Conservation (phyloP, 2,113 vertebrate species). For the Microtus oregoni region DNA sequence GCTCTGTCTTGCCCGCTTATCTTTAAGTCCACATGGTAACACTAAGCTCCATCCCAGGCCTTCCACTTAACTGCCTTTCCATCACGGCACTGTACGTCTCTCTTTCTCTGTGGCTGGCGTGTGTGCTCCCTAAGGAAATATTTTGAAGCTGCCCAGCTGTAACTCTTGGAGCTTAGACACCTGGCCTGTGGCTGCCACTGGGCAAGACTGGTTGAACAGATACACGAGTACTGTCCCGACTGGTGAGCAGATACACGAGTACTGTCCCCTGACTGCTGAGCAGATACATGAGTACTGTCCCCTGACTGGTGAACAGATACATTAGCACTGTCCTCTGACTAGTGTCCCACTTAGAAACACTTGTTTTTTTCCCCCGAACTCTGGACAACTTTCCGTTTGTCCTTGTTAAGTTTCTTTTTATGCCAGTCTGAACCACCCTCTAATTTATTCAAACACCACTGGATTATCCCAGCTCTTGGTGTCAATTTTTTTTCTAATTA, state of each 20-base stretch:
- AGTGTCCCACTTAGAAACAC: neutral
- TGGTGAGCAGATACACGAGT: too few species aligned
- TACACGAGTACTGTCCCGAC: fast-evolving
- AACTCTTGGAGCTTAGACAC: neutral
- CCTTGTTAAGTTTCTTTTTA: constrained; percentile 85
- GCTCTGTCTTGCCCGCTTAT: neutral
- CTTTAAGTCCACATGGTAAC: neutral
- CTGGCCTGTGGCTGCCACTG: fast-evolving
- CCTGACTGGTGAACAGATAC: too few species aligned
- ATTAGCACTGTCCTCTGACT: too few species aligned
- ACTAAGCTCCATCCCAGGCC: neutral
- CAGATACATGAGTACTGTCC: too few species aligned
- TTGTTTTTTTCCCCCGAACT: constrained; percentile 39
- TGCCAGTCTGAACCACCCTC: constrained; percentile 80
- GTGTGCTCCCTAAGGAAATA: neutral
- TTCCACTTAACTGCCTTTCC: neutral
- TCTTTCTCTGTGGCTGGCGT: neutral
- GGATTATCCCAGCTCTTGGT: constrained; percentile 84
- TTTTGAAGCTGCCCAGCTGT: neutral
- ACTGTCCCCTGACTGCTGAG: too few species aligned
- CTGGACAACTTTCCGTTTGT: constrained; percentile 81
- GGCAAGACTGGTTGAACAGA: too few species aligned
- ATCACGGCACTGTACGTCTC: neutral
- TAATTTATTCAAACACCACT: constrained; percentile 87
- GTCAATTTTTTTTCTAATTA: constrained; percentile 83